Conservation (phyloP, 2,888 invertebrate species). For the Lasiommata megera region DNA sequence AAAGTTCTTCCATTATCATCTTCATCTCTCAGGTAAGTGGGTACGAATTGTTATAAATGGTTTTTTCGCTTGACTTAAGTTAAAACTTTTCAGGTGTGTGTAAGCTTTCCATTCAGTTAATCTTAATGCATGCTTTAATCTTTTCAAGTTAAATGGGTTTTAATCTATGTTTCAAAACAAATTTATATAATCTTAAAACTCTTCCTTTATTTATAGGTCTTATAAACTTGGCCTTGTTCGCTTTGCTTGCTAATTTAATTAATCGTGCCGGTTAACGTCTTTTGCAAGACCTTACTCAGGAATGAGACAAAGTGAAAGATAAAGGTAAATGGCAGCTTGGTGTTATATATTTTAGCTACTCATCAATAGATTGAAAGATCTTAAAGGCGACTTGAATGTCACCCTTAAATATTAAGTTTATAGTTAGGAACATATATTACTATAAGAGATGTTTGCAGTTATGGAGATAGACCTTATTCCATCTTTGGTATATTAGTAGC, state of each 20-base stretch:
- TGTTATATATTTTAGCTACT: not conserved
- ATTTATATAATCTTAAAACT: slow-evolving; percentile 9
- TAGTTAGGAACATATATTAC: too few species aligned
- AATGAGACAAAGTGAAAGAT: slow-evolving; percentile 16
- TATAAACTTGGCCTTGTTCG: slow-evolving; percentile 42
- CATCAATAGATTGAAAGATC: not conserved
- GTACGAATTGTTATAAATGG: slow-evolving; percentile 15
- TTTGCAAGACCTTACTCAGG: slow-evolving; percentile 4
- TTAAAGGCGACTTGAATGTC: not conserved
- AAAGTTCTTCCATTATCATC: not conserved
- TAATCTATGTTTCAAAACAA: slow-evolving; percentile 1
- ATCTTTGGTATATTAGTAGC: too few species aligned
- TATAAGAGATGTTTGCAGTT: too few species aligned
- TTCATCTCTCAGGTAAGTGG: slow-evolving; percentile 20
- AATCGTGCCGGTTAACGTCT: slow-evolving; percentile 22
- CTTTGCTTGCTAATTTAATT: slow-evolving; percentile 35
- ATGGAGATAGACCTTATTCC: too few species aligned
- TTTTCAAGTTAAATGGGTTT: slow-evolving; percentile 4
- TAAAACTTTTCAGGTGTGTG: slow-evolving; percentile 13
- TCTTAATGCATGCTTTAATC: slow-evolving; percentile 20
- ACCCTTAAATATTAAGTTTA: too few species aligned
- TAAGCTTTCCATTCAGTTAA: slow-evolving; percentile 8
- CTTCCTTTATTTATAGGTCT: slow-evolving; percentile 19
- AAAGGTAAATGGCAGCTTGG: slow-evolving; percentile 8
- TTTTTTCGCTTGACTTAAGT: slow-evolving; percentile 13